These are phyloP conservation scores for Cerastis leucographa DNA, from an alignment of 2,888 invertebrate species.

Conservation along the genomic window DNA sequence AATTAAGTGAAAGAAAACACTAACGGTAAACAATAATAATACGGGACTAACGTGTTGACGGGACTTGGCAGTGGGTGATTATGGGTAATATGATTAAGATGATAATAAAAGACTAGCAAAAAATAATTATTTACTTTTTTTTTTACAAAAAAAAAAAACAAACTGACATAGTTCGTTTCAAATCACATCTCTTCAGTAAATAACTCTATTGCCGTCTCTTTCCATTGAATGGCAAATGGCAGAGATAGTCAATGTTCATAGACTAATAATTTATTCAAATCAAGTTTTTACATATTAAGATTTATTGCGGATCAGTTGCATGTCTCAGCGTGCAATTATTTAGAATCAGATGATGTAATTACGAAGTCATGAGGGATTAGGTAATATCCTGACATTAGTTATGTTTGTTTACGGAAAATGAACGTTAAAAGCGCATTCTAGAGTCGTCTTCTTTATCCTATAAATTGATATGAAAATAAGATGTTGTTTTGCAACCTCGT, in stretches of 20 bases:
- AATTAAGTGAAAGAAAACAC: too few species aligned
- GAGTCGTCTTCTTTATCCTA: neutral
- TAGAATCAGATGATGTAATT: conserved; percentile 38
- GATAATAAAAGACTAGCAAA: too few species aligned
- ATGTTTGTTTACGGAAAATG: conserved; percentile 1
- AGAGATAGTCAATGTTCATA: conserved; percentile 7
- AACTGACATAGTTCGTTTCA: neutral
- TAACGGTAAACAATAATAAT: too few species aligned
- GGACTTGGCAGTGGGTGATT: too few species aligned
- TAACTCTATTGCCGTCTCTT: neutral
- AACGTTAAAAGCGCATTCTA: conserved; percentile 7
- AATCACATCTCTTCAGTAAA: neutral
- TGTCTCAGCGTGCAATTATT: conserved; percentile 32
- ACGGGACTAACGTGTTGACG: too few species aligned
- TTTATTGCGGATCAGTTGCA: conserved; percentile 33
- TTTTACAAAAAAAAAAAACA: too few species aligned
- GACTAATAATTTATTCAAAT: conserved; percentile 28
- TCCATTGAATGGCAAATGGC: neutral
- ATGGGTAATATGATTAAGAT: too few species aligned
- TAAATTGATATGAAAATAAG: neutral
- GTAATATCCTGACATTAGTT: conserved; percentile 26
- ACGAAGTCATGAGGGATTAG: conserved; percentile 11
- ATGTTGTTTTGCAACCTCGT: too few species aligned
- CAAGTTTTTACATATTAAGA: conserved; percentile 26
- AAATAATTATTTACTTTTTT: too few species aligned